Conservation (phyloP, 1,140 invertebrate species). For the Drosophila aff. region DNA sequence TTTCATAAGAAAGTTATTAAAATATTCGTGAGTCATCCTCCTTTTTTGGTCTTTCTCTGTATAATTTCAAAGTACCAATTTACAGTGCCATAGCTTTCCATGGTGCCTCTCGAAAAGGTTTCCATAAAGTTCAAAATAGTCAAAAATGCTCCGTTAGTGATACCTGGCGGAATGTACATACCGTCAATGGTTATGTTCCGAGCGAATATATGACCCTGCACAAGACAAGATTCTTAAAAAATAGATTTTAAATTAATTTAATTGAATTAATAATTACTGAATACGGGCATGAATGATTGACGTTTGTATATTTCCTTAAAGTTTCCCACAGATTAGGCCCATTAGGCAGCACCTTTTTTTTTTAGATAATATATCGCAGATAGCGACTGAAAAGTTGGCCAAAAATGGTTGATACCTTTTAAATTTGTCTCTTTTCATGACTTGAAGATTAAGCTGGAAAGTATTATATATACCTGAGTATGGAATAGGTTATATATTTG, state of each 20-base stretch:
- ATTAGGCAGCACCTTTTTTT: background rate
- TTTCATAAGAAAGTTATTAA: background rate
- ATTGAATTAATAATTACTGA: background rate
- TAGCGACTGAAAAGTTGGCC: background rate
- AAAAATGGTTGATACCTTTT: slow-evolving; percentile 5
- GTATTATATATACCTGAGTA: too few relatives aligned
- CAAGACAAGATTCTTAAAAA: too few relatives aligned
- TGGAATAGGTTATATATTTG: fast-evolving
- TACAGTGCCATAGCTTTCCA: background rate
- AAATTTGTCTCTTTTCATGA: background rate
- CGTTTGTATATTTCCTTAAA: background rate
- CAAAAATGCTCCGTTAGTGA: background rate
- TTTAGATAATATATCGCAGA: slow-evolving; percentile 8
- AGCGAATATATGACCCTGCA: slow-evolving; percentile 4
- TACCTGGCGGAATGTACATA: background rate
- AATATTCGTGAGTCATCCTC: background rate
- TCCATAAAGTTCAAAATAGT: background rate
- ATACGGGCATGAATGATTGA: slow-evolving; percentile 1
- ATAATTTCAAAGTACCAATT: slow-evolving; percentile 5
- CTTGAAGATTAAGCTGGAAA: background rate
- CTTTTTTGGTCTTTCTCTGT: background rate
- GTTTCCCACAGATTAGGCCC: background rate
- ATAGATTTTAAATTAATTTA: too few relatives aligned
- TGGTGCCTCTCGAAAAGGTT: background rate
- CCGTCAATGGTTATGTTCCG: background rate